phyloP scores from a whole-genome alignment of 2,113 vertebrate species.

The Cacatua alba region DNA sequence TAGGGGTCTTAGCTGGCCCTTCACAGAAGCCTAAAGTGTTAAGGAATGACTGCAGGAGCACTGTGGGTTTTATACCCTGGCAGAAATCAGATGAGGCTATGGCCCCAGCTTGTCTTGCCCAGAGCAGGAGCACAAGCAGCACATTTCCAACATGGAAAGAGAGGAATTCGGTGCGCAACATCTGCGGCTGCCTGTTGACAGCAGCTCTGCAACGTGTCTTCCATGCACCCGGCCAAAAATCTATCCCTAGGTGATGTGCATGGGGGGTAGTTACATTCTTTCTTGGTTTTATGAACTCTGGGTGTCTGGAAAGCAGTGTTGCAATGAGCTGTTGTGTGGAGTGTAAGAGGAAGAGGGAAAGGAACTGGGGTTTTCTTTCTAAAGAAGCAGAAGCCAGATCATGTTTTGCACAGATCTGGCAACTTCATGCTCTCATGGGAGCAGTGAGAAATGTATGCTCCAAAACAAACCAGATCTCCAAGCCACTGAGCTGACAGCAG shows the following conservation, averaged over 20 bases:
- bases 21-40: neutral
- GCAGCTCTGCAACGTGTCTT: neutral
- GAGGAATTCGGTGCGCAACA: neutral
- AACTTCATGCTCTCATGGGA: neutral
- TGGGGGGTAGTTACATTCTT: accelerated
- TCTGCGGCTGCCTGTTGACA: neutral
- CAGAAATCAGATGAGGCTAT: neutral
- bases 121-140: neutral
- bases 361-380: neutral
- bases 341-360: neutral
- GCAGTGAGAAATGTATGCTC: neutral
- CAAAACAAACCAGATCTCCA: neutral
- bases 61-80: neutral
- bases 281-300: neutral
- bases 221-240: neutral
- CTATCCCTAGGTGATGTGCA: neutral
- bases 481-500: neutral
- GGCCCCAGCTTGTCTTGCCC: neutral
- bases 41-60: neutral
- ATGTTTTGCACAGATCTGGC: conserved; percentile 3
- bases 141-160: neutral
- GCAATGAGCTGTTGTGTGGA: neutral
- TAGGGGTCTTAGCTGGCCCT: neutral
- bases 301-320: neutral
- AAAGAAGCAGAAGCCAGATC: neutral